Evolutionary conservation across 2,797 vertebrate genomes (phyloP).

Genomic region (Gymnoscopelus microlampas): DNA sequence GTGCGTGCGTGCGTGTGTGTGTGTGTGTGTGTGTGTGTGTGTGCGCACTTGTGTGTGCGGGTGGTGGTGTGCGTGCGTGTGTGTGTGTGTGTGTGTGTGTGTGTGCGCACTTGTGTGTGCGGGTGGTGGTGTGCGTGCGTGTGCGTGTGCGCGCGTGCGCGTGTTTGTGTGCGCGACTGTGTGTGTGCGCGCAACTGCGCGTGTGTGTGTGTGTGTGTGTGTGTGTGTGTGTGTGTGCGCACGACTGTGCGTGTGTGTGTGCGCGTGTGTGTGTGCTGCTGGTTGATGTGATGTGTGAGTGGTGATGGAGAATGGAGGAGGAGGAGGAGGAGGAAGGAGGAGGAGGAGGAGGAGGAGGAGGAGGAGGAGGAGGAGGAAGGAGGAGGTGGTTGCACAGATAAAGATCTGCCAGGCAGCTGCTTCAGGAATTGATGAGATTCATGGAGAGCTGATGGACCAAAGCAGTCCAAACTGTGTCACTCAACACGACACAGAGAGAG

Average conservation of each 20-base stretch:
- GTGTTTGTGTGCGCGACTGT: not conserved
- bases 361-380: not conserved
- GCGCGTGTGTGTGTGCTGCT: not conserved
- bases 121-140: not conserved
- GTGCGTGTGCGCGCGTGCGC: not conserved
- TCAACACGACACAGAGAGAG: no score
- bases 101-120: not conserved
- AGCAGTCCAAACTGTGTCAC: no score
- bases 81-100: not conserved
- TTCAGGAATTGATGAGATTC: no score
- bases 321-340: not conserved
- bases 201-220: constrained; percentile 1
- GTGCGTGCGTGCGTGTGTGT: no score
- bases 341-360: no score
- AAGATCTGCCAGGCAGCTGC: no score
- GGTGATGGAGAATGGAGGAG: not conserved
- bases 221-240: constrained; percentile 3
- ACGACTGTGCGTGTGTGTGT: not conserved
- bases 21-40: no score
- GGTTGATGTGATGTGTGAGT: no score
- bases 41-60: no score
- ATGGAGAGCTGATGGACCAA: no score
- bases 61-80: no score
- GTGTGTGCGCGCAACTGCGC: not conserved
- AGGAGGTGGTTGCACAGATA: no score